Evolutionary conservation across 2,797 vertebrate genomes (phyloP).

Genomic region (Lemur catta): DNA sequence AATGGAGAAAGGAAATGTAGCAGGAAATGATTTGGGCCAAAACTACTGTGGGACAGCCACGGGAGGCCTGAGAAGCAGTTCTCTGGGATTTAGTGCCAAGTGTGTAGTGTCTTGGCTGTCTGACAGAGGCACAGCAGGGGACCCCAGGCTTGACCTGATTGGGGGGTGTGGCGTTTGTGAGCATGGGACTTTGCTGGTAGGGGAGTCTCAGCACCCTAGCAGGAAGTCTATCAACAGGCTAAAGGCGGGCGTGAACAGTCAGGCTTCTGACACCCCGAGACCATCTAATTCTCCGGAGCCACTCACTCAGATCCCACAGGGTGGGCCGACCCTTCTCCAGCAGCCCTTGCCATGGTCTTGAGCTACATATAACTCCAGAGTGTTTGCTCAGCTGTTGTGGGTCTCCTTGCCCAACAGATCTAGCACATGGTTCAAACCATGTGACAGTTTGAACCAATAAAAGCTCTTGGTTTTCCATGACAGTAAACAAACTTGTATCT

Average conservation of each 20-base stretch:
- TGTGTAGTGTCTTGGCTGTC: neutral
- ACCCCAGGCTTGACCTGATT: neutral
- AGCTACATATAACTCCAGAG: neutral
- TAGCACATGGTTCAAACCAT: neutral
- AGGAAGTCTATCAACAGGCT: no score
- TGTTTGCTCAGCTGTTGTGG: constrained; percentile 31
- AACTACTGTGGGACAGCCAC: neutral
- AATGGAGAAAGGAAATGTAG: constrained; percentile 63
- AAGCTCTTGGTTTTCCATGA: neutral
- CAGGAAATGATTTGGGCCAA: constrained; percentile 58
- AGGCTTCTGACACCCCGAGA: neutral
- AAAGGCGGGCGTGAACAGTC: fast-evolving
- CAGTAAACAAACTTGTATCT: neutral
- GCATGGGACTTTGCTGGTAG: neutral
- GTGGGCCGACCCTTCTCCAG: neutral
- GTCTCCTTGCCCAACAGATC: neutral
- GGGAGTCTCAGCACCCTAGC: neutral
- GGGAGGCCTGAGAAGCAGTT: neutral
- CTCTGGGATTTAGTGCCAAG: neutral
- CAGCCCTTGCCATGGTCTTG: neutral
- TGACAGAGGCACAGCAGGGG: neutral
- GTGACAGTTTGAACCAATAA: neutral
- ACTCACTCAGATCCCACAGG: neutral
- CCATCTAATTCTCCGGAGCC: neutral
- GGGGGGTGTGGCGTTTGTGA: neutral